Base-by-base conservation (phyloP, 2,888 invertebrate species). In the Caenorhabditis wallacei region DNA sequence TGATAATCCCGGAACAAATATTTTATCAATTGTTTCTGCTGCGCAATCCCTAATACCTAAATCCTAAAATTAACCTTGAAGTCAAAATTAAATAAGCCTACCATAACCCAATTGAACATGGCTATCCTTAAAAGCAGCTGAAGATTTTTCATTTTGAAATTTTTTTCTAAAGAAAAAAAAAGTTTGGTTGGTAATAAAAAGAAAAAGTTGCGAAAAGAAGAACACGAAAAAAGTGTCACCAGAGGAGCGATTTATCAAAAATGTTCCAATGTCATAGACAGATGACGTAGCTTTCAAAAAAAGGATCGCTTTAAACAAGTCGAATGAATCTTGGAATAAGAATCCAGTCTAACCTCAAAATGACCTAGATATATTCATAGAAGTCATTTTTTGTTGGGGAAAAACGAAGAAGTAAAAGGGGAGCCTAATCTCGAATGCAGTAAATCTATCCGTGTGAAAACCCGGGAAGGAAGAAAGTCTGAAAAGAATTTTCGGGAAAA, bases 1-100 rank as follows among this genome's bases (percentile, higher is more conserved):
- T 88, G 82, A 80, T 91, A 91, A 68, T 88, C 87, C 26, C 86
- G 82, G 81, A 91, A 91, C 26, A 91, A 74, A 79, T 90, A 85
- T 26, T 88, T 87, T 48, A 88, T 80, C 40, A 89, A 63, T 68
- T 84, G 82, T 43, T 88, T 87, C 53, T 87, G 87, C 13, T 87
- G 82, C 13, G 78, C 63, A 10, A 26, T 18, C 40, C 61, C 68
- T 1, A 43, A 13, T 26, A 18, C 22, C 75, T 72, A 51, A 43
- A 53, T 22, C 8, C 24, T 3, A 64, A 51, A 37, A 37, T 11
- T 53, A 30, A 22, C n/a, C n/a, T n/a, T n/a, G n/a, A 16, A 63
- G 16, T 30, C 43, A 63, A 48, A 48, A 18, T 20, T 30, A 10
- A 35, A 59, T 1, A 4, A 22, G 35, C 68, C n/a, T 11, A 74